phyloP scores from a whole-genome alignment of 1,140 invertebrate genomes.

The Dermatophagoides farinae region DNA sequence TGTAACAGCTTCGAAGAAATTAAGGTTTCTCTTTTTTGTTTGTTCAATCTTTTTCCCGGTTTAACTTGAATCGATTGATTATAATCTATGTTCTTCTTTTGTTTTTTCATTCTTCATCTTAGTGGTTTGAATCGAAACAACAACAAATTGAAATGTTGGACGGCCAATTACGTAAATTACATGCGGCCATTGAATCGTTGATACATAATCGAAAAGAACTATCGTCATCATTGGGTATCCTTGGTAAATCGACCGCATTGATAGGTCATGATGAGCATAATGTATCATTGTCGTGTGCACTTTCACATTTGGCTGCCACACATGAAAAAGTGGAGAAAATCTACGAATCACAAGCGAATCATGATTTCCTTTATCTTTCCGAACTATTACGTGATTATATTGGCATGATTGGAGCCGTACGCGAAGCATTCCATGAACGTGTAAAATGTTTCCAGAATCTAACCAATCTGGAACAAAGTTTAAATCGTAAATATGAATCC shows the following conservation, averaged over 20 bases:
- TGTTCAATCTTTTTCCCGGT: background rate
- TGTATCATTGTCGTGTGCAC: slow-evolving; percentile 65
- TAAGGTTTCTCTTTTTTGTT: background rate
- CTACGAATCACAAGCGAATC: slow-evolving; percentile 74
- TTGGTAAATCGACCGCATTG: slow-evolving; percentile 72
- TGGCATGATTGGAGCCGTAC: slow-evolving; percentile 70
- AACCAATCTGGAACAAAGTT: slow-evolving; percentile 82
- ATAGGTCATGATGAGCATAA: slow-evolving; percentile 87
- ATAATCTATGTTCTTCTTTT: background rate
- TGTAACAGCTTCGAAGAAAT: background rate
- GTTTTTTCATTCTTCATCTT: slow-evolving; percentile 15
- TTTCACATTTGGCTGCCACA: slow-evolving; percentile 79
- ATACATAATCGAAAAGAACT: slow-evolving; percentile 69
- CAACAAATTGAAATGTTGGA: slow-evolving; percentile 80
- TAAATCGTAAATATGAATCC: slow-evolving; percentile 80
- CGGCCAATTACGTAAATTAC: slow-evolving; percentile 63
- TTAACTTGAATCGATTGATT: background rate
- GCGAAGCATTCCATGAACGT: slow-evolving; percentile 93
- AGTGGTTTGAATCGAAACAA: slow-evolving; percentile 98
- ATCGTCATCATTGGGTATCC: slow-evolving; percentile 47
- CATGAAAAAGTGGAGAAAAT: slow-evolving; percentile 73
- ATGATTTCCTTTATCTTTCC: slow-evolving; percentile 75
- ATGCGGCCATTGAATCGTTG: slow-evolving; percentile 65
- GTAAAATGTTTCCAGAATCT: slow-evolving; percentile 94
- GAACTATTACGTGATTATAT: slow-evolving; percentile 93